Evolutionary conservation across 1,140 invertebrate genomes (phyloP).

Genomic region (Ceratosolen fusciceps): DNA sequence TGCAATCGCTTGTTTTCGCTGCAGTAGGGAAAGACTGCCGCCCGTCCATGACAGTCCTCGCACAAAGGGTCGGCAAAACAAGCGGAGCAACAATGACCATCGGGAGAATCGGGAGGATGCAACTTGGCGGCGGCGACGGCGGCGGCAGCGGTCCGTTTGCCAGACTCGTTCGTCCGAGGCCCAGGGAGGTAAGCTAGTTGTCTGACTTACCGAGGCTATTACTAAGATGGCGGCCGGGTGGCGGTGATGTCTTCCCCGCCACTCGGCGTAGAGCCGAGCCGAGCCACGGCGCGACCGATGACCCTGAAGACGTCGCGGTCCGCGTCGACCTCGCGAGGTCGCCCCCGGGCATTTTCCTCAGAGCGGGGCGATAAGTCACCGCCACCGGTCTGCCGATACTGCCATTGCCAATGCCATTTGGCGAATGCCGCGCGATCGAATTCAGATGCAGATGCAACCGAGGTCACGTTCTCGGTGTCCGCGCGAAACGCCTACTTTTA

Average conservation of each 20-base stretch:
- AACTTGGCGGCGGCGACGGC: too few relatives aligned
- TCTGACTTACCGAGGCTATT: not conserved
- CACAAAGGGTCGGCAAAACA: too few relatives aligned
- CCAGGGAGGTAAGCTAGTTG: not conserved
- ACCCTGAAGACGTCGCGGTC: not conserved
- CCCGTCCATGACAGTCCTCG: too few relatives aligned
- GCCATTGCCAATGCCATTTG: not conserved
- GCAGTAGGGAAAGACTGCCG: too few relatives aligned
- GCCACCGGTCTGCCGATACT: not conserved
- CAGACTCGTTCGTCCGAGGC: not conserved
- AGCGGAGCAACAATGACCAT: too few relatives aligned
- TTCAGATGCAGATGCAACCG: not conserved
- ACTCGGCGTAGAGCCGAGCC: too few relatives aligned
- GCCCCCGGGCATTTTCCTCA: not conserved
- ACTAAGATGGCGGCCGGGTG: too few relatives aligned
- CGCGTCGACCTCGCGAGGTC: constrained; percentile 1
- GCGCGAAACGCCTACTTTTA: not conserved
- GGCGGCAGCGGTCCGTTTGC: too few relatives aligned
- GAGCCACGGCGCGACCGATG: not conserved
- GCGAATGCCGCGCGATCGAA: not conserved
- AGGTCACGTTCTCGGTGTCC: not conserved
- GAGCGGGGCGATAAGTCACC: not conserved
- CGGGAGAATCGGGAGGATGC: too few relatives aligned
- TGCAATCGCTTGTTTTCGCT: too few relatives aligned
- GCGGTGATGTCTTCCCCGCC: too few relatives aligned